phyloP scores from a whole-genome alignment of 1,140 invertebrate species.

The Sminthurides bifidus region DNA sequence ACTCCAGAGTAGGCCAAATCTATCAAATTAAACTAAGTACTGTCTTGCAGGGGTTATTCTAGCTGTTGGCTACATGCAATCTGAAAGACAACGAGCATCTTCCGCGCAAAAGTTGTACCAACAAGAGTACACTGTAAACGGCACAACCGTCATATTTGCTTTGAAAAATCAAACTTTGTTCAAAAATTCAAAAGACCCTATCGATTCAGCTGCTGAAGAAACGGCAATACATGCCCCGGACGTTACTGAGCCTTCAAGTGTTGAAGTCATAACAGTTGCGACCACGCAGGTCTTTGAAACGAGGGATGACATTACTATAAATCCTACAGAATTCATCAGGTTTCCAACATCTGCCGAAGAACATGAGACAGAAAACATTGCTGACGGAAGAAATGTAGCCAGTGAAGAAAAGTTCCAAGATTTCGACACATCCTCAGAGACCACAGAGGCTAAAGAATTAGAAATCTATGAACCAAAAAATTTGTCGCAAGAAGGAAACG shows the following conservation, averaged over 20 bases:
- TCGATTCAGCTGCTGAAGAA: not conserved
- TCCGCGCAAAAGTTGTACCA: not conserved
- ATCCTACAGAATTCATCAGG: not conserved
- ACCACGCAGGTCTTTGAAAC: not conserved
- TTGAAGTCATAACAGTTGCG: not conserved
- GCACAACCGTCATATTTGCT: not conserved
- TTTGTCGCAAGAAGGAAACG: not conserved
- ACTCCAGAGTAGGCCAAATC: not conserved
- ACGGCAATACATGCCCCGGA: not conserved
- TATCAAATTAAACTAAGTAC: not conserved
- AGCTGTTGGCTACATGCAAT: constrained; percentile 25
- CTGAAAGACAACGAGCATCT: constrained; percentile 17
- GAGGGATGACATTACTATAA: not conserved
- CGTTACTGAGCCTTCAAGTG: not conserved
- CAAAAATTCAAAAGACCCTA: not conserved
- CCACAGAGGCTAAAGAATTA: not conserved
- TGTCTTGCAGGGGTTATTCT: constrained; percentile 13
- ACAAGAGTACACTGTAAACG: not conserved
- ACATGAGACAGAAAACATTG: not conserved
- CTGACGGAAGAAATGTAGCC: not conserved
- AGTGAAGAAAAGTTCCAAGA: too few species aligned
- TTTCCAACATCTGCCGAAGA: not conserved
- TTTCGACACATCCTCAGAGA: too few species aligned
- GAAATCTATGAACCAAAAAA: constrained; percentile 4
- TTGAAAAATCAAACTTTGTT: not conserved